Evolutionary conservation across 2,888 invertebrate genomes (phyloP).

Genomic region (Eremobia ochroleuca): DNA sequence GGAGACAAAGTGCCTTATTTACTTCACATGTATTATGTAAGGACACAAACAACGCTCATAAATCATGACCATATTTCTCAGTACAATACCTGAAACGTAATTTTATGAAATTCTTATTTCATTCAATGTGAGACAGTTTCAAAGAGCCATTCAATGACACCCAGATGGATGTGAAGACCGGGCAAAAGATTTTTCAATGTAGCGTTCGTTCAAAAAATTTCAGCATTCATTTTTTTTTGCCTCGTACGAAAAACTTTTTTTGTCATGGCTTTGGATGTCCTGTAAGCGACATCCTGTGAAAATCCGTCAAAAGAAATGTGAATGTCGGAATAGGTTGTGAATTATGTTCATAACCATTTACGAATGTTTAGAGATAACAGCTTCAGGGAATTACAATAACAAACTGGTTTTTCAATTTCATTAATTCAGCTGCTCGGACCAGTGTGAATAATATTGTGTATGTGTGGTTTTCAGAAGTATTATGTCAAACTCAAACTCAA

Average conservation of each 20-base stretch:
- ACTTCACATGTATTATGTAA: conserved; percentile 36
- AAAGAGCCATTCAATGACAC: conserved; percentile 50
- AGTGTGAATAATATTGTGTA: no score
- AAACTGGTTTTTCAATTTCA: conserved; percentile 26
- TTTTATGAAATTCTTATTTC: conserved; percentile 36
- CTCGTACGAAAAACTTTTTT: conserved; percentile 34
- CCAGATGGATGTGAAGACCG: conserved; percentile 39
- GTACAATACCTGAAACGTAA: conserved; percentile 15
- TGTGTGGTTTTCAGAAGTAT: no score
- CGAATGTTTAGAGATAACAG: conserved; percentile 4
- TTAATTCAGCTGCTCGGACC: conserved; percentile 7
- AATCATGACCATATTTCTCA: conserved; percentile 15
- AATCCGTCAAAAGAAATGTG: conserved; percentile 18
- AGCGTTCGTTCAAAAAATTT: conserved; percentile 43
- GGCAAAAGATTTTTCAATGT: conserved; percentile 44
- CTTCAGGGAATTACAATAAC: conserved; percentile 17
- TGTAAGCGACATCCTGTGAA: conserved; percentile 13
- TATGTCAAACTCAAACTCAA: no score
- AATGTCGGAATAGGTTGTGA: conserved; percentile 17
- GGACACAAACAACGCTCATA: conserved; percentile 21
- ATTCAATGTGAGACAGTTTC: conserved; percentile 43
- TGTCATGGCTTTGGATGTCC: conserved; percentile 33
- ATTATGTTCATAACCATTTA: conserved; percentile 12
- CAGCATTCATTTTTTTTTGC: conserved; percentile 57
- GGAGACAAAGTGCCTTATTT: conserved; percentile 46